phyloP scores from a whole-genome alignment of 2,888 invertebrate species.

The Taenaris catops region DNA sequence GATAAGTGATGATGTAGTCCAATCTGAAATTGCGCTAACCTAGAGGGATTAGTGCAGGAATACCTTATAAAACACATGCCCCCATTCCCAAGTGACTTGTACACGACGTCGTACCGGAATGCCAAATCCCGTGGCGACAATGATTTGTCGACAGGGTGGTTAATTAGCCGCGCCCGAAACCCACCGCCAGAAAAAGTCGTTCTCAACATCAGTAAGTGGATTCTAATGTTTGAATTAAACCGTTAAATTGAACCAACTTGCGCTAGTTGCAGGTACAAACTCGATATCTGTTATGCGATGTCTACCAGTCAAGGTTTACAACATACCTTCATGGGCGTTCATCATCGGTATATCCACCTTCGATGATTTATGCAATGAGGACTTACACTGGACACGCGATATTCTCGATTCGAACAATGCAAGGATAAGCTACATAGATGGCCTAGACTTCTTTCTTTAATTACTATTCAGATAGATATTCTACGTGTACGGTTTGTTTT shows the following conservation, averaged over 20 bases:
- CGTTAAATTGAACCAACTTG: not conserved
- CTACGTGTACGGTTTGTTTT: slow-evolving; percentile 41
- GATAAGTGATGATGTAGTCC: no score
- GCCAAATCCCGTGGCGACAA: no score
- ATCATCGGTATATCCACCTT: slow-evolving; percentile 52
- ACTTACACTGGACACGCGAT: slow-evolving; percentile 74
- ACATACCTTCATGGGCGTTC: slow-evolving; percentile 38
- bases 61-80: no score
- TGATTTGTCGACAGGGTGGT: no score
- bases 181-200: no score
- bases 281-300: slow-evolving; percentile 8
- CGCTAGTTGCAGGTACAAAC: not conserved
- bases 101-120: no score
- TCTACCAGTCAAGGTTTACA: slow-evolving; percentile 49
- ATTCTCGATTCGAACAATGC: slow-evolving; percentile 59
- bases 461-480: slow-evolving; percentile 59
- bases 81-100: no score
- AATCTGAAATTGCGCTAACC: no score
- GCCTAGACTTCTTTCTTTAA: slow-evolving; percentile 75
- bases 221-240: no score
- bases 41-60: no score
- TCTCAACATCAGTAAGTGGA: no score
- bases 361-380: slow-evolving; percentile 74
- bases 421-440: slow-evolving; percentile 60
- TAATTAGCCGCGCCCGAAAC: no score